Evolutionary conservation across 2,888 invertebrate species (phyloP).

Genomic region (Clitarchus hookeri): DNA sequence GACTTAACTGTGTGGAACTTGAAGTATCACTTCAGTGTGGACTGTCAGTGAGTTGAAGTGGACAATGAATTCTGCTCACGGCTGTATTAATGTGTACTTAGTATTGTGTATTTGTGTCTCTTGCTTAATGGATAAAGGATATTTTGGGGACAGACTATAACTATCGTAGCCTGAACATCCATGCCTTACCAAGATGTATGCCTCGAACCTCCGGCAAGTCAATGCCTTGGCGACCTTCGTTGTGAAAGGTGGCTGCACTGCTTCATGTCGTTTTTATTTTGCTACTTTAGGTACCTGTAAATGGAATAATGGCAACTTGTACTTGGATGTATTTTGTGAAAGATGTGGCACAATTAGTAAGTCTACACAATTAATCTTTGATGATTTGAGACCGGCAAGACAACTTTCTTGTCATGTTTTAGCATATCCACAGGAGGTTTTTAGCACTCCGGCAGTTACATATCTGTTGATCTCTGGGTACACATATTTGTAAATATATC

Average conservation of each 20-base stretch:
- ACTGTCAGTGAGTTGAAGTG: neutral
- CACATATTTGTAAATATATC: neutral
- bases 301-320: neutral
- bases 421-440: neutral
- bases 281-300: neutral
- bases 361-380: neutral
- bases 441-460: neutral
- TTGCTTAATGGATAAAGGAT: neutral
- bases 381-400: neutral
- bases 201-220: neutral
- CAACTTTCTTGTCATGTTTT: neutral
- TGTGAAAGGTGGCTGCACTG: neutral
- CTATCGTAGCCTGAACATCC: neutral
- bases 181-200: neutral
- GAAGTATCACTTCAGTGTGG: neutral
- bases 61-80: neutral
- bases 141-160: neutral
- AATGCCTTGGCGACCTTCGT: too few relatives aligned
- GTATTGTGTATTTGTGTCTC: neutral
- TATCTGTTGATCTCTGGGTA: neutral
- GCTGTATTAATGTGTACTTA: conserved; percentile 5
- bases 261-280: neutral
- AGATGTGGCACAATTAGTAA: neutral
- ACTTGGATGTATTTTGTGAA: neutral
- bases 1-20: neutral